Evolutionary conservation across 1,140 invertebrate species (phyloP).

Genomic region (Sipha flava): DNA sequence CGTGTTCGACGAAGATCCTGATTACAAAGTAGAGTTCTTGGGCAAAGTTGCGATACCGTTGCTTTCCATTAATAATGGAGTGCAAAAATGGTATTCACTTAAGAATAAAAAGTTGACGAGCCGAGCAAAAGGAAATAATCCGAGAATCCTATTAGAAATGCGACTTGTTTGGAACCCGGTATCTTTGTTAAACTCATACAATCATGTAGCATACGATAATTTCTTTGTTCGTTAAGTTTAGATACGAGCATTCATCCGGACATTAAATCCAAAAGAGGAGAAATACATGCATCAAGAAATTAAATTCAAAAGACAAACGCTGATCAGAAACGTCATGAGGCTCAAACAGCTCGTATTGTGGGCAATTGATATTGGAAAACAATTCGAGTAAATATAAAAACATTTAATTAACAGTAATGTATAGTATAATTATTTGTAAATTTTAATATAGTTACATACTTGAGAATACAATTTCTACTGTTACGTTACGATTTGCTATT

Average conservation of each 20-base stretch:
- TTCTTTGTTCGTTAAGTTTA: conserved; percentile 39
- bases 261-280: conserved; percentile 89
- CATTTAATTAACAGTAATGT: no score
- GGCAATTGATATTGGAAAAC: conserved; percentile 81
- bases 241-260: conserved; percentile 80
- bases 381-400: conserved; percentile 87
- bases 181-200: conserved; percentile 42
- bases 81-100: conserved; percentile 89
- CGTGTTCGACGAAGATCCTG: conserved; percentile 95
- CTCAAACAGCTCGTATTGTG: conserved; percentile 81
- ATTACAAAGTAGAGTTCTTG: conserved; percentile 96
- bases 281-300: conserved; percentile 90
- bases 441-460: no score
- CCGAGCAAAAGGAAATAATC: conserved; percentile 79
- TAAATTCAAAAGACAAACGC: conserved; percentile 91
- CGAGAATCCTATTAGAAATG: conserved; percentile 88
- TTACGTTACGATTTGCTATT: no score
- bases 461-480: no score
- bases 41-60: conserved; percentile 89
- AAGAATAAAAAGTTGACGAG: conserved; percentile 91
- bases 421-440: no score
- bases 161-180: conserved; percentile 86
- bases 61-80: conserved; percentile 76
- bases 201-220: not conserved
- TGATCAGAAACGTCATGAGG: conserved; percentile 86